These are phyloP conservation scores for Semnornis frantzii DNA, from an alignment of 2,113 vertebrate genomes.

Conservation along the genomic window DNA sequence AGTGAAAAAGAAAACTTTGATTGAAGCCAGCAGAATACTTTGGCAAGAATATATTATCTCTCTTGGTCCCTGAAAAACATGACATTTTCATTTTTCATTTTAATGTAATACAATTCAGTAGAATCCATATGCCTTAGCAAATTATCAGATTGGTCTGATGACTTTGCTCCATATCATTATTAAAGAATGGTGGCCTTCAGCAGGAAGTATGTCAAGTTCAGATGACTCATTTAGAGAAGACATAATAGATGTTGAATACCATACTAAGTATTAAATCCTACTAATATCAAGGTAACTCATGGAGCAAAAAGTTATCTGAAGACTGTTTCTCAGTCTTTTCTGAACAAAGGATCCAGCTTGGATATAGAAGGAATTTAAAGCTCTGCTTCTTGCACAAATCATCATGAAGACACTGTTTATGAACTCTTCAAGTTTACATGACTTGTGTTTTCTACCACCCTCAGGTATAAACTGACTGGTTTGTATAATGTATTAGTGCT, in stretches of 20 bases:
- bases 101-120: neutral
- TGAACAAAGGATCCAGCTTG: neutral
- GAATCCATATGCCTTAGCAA: neutral
- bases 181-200: neutral
- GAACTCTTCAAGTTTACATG: neutral
- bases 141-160: neutral
- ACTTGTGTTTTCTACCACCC: neutral
- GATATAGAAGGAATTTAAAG: neutral
- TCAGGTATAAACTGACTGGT: neutral
- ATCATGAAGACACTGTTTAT: neutral
- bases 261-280: neutral
- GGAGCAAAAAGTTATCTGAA: neutral
- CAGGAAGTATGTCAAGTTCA: neutral
- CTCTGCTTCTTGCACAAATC: neutral
- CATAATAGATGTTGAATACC: neutral
- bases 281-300: neutral
- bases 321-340: neutral
- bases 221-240: neutral
- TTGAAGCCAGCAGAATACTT: neutral
- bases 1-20: neutral
- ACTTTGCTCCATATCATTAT: neutral
- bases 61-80: neutral
- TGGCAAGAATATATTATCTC: neutral
- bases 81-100: neutral
- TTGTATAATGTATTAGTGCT: neutral